Conservation (phyloP, 2,888 invertebrate species). For the Papilio protenor region DNA sequence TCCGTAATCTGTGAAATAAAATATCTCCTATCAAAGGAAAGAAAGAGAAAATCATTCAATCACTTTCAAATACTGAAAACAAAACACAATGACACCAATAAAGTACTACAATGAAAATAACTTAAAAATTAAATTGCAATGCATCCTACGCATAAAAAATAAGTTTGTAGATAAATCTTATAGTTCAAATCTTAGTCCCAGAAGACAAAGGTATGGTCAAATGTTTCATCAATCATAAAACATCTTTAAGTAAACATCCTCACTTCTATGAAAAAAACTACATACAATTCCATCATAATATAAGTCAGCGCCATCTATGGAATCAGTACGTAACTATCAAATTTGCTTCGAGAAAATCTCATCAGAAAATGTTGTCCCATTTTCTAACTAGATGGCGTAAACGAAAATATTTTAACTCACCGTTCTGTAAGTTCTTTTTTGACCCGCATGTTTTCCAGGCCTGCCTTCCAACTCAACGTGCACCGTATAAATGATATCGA, state of each 20-base stretch:
- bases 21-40: conserved; percentile 56
- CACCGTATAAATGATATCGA: conserved; percentile 97
- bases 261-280: background rate
- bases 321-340: background rate
- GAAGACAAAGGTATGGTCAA: background rate
- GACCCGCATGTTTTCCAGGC: conserved; percentile 97
- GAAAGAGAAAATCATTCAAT: background rate
- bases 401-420: conserved; percentile 84
- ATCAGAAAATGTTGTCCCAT: background rate
- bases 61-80: background rate
- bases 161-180: too few relatives aligned
- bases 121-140: background rate
- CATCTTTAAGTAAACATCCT: background rate
- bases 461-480: conserved; percentile 97
- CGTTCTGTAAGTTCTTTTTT: conserved; percentile 97
- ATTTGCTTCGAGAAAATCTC: background rate
- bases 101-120: background rate
- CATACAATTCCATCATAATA: background rate
- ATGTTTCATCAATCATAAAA: too few relatives aligned
- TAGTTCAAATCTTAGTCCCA: background rate
- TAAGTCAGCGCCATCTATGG: background rate
- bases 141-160: too few relatives aligned
- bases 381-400: conserved; percentile 24
- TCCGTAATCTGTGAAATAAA: conserved; percentile 94
- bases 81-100: conserved; percentile 1